Conservation (phyloP, 2,113 vertebrate genomes). For the Ochotona princeps region DNA sequence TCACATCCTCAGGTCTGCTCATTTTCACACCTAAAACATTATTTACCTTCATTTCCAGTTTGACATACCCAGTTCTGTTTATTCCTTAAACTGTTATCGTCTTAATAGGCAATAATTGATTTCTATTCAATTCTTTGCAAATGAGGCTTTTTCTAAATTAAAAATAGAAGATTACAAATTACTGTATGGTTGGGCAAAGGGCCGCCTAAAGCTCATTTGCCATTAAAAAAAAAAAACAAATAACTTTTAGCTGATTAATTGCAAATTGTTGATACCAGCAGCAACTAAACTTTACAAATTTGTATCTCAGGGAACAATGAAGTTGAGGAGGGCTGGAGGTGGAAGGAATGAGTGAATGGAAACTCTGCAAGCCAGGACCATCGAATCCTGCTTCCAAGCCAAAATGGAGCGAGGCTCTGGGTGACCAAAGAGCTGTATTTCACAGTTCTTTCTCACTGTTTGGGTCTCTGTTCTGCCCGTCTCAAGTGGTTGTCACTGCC, state of each 20-base stretch:
- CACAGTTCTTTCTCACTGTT: background rate
- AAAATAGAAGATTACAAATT: constrained; percentile 53
- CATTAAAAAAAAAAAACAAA: constrained; percentile 60
- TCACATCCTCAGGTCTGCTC: background rate
- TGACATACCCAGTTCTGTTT: background rate
- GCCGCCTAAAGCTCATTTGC: constrained; percentile 5
- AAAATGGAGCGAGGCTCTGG: background rate
- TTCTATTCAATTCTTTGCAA: constrained; percentile 36
- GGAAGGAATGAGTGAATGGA: background rate
- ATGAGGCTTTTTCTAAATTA: constrained; percentile 5
- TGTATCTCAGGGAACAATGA: background rate
- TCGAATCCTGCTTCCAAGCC: background rate
- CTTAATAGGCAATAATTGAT: constrained; percentile 6
- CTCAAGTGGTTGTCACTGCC: background rate
- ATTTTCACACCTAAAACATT: background rate
- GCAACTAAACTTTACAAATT: background rate
- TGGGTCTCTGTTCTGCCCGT: background rate
- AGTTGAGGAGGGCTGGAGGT: accelerated
- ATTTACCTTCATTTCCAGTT: background rate
- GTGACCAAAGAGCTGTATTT: background rate
- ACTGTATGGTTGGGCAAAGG: background rate
- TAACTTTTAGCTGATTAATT: constrained; percentile 30
- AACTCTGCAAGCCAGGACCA: background rate
- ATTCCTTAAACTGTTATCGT: background rate
- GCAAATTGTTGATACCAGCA: background rate